A percentile compares a stretch with the other conserved stretches of the same genome.
Evolutionary conservation across 2,888 invertebrate species (phyloP).

Genomic region (Parasteatoda lunata): DNA sequence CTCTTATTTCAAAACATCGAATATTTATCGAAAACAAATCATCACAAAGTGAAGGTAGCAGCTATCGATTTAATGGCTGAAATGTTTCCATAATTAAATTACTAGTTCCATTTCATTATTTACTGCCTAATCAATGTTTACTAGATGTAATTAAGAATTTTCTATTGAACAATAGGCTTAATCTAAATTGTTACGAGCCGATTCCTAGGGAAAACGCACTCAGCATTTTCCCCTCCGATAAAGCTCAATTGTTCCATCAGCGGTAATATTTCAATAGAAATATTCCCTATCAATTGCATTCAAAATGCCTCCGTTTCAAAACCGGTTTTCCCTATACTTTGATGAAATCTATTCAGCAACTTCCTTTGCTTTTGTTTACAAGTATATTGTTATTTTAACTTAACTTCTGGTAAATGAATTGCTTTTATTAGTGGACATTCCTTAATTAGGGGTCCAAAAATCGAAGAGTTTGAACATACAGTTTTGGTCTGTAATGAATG

Average conservation of each 20-base stretch:
- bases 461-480: no score
- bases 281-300: background rate
- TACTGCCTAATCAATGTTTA: background rate
- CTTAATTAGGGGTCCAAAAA: no score
- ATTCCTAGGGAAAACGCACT: background rate
- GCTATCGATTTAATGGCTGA: background rate
- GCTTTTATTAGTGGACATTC: no score
- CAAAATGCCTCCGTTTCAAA: background rate
- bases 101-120: background rate
- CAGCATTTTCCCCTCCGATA: background rate
- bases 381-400: no score
- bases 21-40: background rate
- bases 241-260: background rate
- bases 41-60: background rate
- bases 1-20: background rate
- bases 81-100: constrained; percentile 3
- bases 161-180: background rate
- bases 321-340: background rate
- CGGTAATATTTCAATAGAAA: background rate
- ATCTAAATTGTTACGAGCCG: constrained; percentile 1
- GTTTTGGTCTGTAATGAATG: no score
- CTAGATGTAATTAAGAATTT: constrained; percentile 5
- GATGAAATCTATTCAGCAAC: no score
- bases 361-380: no score
- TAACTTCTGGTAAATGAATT: no score